Percentiles rank a stretch among this genome's conserved stretches.
Conservation (phyloP, 2,797 vertebrate species). For the Cuniculus paca region DNA sequence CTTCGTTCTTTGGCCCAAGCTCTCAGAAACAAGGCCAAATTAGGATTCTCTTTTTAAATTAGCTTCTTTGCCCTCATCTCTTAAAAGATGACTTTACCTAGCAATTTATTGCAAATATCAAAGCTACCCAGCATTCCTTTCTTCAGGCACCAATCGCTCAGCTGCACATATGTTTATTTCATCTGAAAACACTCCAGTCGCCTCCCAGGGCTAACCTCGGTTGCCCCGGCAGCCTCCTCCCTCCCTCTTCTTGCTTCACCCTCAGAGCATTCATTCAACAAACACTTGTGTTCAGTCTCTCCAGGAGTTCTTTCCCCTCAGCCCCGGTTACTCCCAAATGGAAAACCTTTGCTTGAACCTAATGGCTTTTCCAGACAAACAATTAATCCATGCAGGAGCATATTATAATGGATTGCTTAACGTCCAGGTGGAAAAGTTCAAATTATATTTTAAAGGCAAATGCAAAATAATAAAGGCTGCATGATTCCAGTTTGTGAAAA, state of each 20-base stretch:
- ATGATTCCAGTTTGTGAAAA: slow-evolving; percentile 8
- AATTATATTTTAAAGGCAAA: slow-evolving; percentile 34
- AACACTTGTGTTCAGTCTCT: background rate
- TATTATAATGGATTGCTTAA: slow-evolving; percentile 19
- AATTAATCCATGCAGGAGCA: background rate
- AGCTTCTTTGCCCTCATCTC: slow-evolving; percentile 37
- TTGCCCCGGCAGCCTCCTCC: background rate
- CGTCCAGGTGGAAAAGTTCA: background rate
- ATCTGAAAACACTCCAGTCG: background rate
- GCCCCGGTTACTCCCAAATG: background rate
- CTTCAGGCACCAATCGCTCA: background rate
- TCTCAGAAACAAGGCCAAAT: background rate
- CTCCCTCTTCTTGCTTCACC: background rate
- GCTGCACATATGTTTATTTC: background rate
- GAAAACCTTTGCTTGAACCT: background rate
- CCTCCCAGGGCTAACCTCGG: background rate
- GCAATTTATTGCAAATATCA: slow-evolving; percentile 22
- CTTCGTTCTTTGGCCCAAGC: background rate
- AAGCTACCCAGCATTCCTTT: background rate
- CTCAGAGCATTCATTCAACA: slow-evolving; percentile 24
- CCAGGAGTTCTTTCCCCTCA: background rate
- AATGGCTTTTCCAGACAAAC: background rate
- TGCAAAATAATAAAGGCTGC: background rate
- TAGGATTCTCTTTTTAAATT: slow-evolving; percentile 13
- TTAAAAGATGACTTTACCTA: background rate